These are phyloP conservation scores for Elanus axillaris DNA, from an alignment of 2,113 vertebrate genomes.

Conservation along the genomic window DNA sequence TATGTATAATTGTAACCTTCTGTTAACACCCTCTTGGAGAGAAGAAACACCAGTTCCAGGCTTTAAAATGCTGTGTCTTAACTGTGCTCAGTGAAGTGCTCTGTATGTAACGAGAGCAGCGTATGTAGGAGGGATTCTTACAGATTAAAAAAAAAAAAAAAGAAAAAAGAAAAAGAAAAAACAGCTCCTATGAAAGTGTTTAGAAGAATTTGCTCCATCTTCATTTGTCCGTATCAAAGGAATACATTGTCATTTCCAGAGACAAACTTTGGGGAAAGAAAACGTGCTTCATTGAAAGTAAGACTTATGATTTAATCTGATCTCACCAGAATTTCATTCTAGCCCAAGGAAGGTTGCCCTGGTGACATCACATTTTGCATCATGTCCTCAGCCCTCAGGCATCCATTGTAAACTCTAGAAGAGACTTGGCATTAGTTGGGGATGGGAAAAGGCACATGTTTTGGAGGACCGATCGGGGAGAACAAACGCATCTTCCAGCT, in stretches of 20 bases:
- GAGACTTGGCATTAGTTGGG: not conserved
- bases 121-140: not conserved
- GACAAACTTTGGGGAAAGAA: not conserved
- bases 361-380: conserved; percentile 20
- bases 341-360: conserved; percentile 5
- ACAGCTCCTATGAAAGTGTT: not conserved
- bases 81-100: not conserved
- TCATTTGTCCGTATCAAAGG: not conserved
- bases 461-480: not conserved
- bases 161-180: not conserved
- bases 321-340: conserved; percentile 23
- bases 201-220: not conserved
- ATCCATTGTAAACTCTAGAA: not conserved
- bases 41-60: not conserved
- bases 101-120: not conserved
- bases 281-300: conserved; percentile 2
- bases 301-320: conserved; percentile 44
- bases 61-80: not conserved
- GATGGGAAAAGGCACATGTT: accelerated
- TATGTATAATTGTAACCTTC: conserved; percentile 44
- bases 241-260: conserved; percentile 31
- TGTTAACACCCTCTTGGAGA: conserved; percentile 19
- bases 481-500: not conserved
- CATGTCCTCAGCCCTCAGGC: conserved; percentile 12
- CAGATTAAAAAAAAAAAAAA: not conserved